phyloP scores from a whole-genome alignment of 2,797 vertebrate species.

The Clarias laeviceps region DNA sequence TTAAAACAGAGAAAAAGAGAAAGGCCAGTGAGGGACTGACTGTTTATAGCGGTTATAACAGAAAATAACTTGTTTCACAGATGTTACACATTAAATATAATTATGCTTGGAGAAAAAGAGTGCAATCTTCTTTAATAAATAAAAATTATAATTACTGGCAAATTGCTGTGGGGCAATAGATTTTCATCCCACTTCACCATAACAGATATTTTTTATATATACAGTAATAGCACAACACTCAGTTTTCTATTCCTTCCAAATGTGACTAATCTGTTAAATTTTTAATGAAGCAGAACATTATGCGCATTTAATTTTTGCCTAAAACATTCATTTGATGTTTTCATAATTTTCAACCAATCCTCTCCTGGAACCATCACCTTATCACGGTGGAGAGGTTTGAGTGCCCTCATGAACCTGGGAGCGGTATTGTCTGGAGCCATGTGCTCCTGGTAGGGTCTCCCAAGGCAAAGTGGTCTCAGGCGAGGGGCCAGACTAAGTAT shows the following conservation, averaged over 20 bases:
- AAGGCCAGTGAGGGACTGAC: too few relatives aligned
- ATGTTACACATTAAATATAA: background rate
- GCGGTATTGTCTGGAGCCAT: too few relatives aligned
- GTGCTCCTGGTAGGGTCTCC: too few relatives aligned
- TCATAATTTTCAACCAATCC: background rate
- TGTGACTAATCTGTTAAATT: background rate
- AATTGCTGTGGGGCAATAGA: background rate
- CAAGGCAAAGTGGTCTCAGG: too few relatives aligned
- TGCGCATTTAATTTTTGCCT: background rate
- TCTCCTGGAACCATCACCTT: too few relatives aligned
- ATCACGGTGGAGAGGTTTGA: too few relatives aligned
- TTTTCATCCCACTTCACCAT: background rate
- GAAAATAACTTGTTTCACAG: background rate
- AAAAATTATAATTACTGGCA: background rate
- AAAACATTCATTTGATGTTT: background rate
- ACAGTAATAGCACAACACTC: background rate
- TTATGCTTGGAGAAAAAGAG: background rate
- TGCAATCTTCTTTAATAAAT: background rate
- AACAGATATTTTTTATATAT: slow-evolving; percentile 2
- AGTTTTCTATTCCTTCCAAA: background rate
- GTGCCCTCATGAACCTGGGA: too few relatives aligned
- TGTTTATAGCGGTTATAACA: background rate
- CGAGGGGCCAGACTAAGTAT: too few relatives aligned
- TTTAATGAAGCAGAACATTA: background rate
- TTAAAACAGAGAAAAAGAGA: background rate